Evolutionary conservation across 2,888 invertebrate species (phyloP).

Genomic region (Congeria kusceri): DNA sequence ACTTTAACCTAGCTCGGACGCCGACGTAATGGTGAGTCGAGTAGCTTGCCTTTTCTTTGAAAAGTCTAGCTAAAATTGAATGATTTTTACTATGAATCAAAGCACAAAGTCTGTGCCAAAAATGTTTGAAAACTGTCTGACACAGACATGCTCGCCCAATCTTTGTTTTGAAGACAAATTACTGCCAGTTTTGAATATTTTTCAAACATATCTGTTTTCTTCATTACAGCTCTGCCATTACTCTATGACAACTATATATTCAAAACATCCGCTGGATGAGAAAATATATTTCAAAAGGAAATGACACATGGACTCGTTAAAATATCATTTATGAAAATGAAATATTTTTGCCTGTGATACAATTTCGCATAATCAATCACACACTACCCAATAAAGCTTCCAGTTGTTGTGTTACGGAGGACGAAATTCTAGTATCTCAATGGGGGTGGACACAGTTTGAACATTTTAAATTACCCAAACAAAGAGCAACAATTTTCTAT

Average conservation of each 20-base stretch:
- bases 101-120: too few species aligned
- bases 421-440: conserved; percentile 31
- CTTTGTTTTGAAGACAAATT: conserved; percentile 2
- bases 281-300: conserved; percentile 44
- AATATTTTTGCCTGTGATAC: conserved; percentile 51
- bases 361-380: conserved; percentile 54
- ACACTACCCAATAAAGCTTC: conserved; percentile 8
- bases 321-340: conserved; percentile 56
- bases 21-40: too few species aligned
- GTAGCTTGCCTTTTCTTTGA: too few species aligned
- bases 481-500: conserved; percentile 44
- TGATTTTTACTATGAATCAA: too few species aligned
- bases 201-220: conserved; percentile 6
- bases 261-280: conserved; percentile 15
- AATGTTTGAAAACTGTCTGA: too few species aligned
- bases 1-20: too few species aligned
- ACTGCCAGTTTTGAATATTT: not conserved
- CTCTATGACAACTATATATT: conserved; percentile 4
- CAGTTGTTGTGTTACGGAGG: too few species aligned
- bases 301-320: conserved; percentile 52
- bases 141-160: too few species aligned
- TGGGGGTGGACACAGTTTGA: conserved; percentile 44
- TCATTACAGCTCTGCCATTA: not conserved
- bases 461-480: conserved; percentile 62
- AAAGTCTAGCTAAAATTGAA: too few species aligned